Base-by-base conservation (phyloP, 2,113 vertebrate genomes). In the Paradoxurus hermaphroditus region DNA sequence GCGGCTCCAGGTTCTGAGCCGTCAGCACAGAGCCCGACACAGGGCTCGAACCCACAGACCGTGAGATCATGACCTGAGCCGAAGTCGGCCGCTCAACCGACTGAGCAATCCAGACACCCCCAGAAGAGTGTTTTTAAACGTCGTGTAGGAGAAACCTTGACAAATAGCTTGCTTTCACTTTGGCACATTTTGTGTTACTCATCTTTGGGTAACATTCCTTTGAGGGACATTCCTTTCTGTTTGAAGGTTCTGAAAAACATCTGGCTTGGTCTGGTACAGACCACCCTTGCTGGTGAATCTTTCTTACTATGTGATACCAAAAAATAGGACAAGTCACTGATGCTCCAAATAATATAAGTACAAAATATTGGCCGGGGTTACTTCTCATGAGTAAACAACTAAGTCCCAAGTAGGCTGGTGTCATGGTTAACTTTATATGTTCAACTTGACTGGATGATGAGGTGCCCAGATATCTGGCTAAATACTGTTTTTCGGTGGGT, bases 131-230 rank as follows among this genome's bases (percentile, higher is more conserved):
- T 86, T 94, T 95, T 93, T 95, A 31, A 95, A 96, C 86, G 15
- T 59, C 63, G 77, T 62, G 7, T 59, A 89, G 62, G 21, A 90
- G 82, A 93, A 83, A 14, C 44, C 27, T 91, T 84, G 91, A 91
- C 89, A 97, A 95, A 94, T 41, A 93, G 51, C 44, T 90, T 65
- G 44, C 88, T 84, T 97, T 96, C 46, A 41, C 86, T 94, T 92
- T 81, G 86, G 89, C 44, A 92, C 73, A 59, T 89, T 75, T 91
- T 59, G 39, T 10, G 13, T 96, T 65, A 85, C 85, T 83, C 88
- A 85, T 85, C 41, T 53, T 75, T 75, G 87, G 51, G 83, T 75
- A 75, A 75, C 72, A 46, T 44, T 75, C 41, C 79, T 94, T 7
- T 93, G 79, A 79, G 31, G 86, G 81, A 68, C 88, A 94, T 65